phyloP scores from a whole-genome alignment of 1,140 invertebrate genomes.

The Reticulitermes speratus region DNA sequence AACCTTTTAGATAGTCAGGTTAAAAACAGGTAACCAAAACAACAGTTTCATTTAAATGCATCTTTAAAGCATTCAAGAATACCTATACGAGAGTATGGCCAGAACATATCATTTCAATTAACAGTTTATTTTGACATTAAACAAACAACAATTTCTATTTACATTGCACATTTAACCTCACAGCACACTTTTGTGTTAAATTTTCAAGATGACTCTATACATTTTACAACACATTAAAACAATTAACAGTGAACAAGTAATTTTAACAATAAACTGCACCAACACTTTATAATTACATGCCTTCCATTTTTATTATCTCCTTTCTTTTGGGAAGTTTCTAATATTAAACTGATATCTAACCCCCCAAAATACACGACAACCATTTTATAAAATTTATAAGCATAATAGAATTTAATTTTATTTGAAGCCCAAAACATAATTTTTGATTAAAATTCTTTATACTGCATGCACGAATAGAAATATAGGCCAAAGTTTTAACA shows the following conservation, averaged over 20 bases:
- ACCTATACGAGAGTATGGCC: background rate
- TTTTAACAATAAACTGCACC: too few species aligned
- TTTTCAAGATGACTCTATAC: background rate
- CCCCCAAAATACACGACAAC: background rate
- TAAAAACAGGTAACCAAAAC: too few species aligned
- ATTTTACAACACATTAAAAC: conserved; percentile 8
- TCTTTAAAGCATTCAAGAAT: background rate
- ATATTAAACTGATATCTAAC: background rate
- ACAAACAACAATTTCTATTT: background rate
- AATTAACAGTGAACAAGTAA: conserved; percentile 2
- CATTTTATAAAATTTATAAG: background rate
- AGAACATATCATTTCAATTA: background rate
- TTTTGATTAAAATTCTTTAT: background rate
- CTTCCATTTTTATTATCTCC: background rate
- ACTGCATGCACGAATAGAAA: background rate
- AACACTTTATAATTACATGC: background rate
- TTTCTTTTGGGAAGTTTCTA: background rate
- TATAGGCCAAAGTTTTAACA: background rate
- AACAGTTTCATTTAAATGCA: too few species aligned
- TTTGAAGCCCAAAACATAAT: background rate
- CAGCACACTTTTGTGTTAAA: background rate
- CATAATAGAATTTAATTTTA: background rate
- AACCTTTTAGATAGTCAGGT: too few species aligned
- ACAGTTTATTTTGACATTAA: conserved; percentile 10
- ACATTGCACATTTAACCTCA: conserved; percentile 19